phyloP scores from a whole-genome alignment of 2,888 invertebrate genomes.

The Aspidapion aeneum region DNA sequence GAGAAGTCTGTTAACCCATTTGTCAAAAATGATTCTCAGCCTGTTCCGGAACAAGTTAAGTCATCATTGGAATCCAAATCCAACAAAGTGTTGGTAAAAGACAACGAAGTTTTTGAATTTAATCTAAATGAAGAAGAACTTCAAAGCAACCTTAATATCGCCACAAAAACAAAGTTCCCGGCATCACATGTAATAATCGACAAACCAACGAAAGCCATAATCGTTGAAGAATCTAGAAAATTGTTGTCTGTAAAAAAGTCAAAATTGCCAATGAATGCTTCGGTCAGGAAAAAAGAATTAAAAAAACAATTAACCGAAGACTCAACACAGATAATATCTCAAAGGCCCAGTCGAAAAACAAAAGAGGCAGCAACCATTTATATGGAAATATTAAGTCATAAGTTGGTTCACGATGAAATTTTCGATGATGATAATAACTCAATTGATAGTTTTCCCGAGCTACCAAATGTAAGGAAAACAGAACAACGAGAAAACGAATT shows the following conservation, averaged over 20 bases:
- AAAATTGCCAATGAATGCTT: background rate
- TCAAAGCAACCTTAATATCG: no score
- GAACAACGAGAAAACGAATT: slow-evolving; percentile 58
- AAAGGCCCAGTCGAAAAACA: slow-evolving; percentile 63
- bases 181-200: background rate
- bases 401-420: slow-evolving; percentile 60
- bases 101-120: no score
- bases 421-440: slow-evolving; percentile 62
- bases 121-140: no score
- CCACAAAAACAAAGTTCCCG: no score
- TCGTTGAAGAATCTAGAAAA: background rate
- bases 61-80: background rate
- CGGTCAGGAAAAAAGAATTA: background rate
- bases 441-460: slow-evolving; percentile 63
- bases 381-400: slow-evolving; percentile 69
- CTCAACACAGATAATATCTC: background rate
- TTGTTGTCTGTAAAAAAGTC: background rate
- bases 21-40: no score
- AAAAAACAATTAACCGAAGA: slow-evolving; percentile 1
- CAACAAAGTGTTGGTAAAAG: background rate
- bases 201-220: background rate
- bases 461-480: slow-evolving; percentile 60
- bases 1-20: no score
- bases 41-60: no score
- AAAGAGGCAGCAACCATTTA: slow-evolving; percentile 73